Evolutionary conservation across 1,140 invertebrate genomes (phyloP), one percentile per base, ranked within the genome.

Genomic region (Formica exsecta): DNA sequence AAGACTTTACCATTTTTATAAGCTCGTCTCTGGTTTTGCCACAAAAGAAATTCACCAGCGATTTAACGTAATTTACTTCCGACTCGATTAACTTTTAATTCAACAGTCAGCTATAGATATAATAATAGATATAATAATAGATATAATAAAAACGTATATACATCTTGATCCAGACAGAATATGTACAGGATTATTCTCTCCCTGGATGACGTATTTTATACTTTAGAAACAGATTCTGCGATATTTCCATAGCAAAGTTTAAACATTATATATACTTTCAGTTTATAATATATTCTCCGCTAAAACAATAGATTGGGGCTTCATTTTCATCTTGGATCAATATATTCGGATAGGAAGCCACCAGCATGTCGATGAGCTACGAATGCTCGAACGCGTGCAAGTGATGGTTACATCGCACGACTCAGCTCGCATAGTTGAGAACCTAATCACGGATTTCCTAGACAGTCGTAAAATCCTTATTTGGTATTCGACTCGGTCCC

Each of bases 391-490:
- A 62, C 54, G 38, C 54, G 79, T 68, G 68, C 68, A 48, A 83
- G 54, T 44, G 79, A 81, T 73, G 54, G 68, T 74, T 83, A 62
- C 54, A 25, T 19, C 11, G 32, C 19, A 51, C 68, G 65, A 80
- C 68, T 74, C 66, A n/a, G 19, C 19, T 54, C 73, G 41, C 73
- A 77, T 85, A 77, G 81, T 86, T 81, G 54, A 86, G 57, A 81
- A 86, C 16, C 64, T 81, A 79, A 86, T 86, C 76, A 71, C 77
- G 54, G 76, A 81, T 86, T 86, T 86, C 65, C 64, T 71, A 71
- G 71, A 76, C 73, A 85, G 71, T 77, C 74, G 74, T 85, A 85
- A 85, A 86, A 81, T 59, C 76, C 75, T 70, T 79, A 81, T 84
- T 87, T 66, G 66, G 48, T 75, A 87, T 87, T 87, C 59, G 65